Conservation (phyloP, 2,888 invertebrate genomes). For the Strigamia maritima region DNA sequence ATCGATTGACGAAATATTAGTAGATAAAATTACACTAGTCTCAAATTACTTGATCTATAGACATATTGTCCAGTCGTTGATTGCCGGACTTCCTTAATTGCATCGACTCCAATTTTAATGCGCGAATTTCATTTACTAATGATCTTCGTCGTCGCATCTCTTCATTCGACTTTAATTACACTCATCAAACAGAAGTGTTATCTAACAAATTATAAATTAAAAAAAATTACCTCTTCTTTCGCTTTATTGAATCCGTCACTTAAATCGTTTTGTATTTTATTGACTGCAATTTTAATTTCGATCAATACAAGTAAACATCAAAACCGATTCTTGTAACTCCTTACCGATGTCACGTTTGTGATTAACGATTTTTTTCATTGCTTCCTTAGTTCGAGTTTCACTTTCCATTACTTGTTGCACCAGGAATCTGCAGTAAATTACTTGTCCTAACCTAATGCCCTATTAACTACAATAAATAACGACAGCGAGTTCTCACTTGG, state of each 20-base stretch:
- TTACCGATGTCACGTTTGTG: slow-evolving; percentile 1
- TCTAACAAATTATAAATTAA: not conserved
- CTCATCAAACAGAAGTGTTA: not conserved
- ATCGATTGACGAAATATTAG: slow-evolving; percentile 6
- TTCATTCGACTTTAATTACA: not conserved
- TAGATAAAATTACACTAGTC: not conserved
- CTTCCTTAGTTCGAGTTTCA: slow-evolving; percentile 11
- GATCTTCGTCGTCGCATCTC: not conserved
- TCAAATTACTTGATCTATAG: not conserved
- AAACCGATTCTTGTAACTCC: not conserved
- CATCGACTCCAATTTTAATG: not conserved
- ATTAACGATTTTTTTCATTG: not conserved
- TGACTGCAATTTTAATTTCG: not conserved
- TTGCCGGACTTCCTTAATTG: not conserved
- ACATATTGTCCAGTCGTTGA: not conserved
- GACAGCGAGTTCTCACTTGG: not conserved
- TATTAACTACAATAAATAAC: not conserved
- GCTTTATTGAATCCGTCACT: not conserved
- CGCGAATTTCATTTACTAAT: not conserved
- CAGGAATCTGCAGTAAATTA: not conserved
- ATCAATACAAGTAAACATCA: not conserved
- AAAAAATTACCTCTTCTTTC: not conserved
- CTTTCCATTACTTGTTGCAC: slow-evolving; percentile 17
- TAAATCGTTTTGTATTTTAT: not conserved
- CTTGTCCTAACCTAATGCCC: no score